Percentiles rank a stretch among this genome's conserved stretches.
Conservation (phyloP, 2,797 vertebrate species). For the Periparus ater region DNA sequence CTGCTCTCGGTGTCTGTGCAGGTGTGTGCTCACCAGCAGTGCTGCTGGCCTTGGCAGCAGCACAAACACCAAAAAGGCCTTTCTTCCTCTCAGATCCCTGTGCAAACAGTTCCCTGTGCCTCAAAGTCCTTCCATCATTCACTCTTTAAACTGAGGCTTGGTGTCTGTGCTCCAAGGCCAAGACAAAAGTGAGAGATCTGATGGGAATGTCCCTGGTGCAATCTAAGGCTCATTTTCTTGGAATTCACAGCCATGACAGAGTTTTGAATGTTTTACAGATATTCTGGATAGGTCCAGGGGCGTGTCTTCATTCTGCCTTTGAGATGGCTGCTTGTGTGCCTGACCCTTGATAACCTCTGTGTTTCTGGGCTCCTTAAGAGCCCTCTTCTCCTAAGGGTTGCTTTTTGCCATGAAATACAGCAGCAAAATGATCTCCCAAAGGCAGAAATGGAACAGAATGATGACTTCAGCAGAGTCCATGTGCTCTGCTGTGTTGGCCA, state of each 20-base stretch:
- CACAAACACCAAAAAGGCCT: neutral
- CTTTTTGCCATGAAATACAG: neutral
- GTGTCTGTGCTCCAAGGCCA: neutral
- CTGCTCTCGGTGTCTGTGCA: neutral
- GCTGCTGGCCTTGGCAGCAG: neutral
- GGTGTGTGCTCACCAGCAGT: neutral
- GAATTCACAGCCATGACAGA: neutral
- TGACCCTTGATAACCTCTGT: neutral
- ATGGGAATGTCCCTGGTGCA: neutral
- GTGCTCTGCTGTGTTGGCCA: neutral
- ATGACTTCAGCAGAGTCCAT: neutral
- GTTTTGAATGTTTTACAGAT: neutral
- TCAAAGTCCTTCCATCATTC: neutral
- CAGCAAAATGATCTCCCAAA: neutral
- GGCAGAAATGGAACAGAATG: neutral
- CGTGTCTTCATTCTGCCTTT: neutral
- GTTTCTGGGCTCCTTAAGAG: neutral
- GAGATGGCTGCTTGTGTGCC: neutral
- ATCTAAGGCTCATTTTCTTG: neutral
- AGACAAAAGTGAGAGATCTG: neutral
- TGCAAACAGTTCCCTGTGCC: rapidly evolving
- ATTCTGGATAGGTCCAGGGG: neutral
- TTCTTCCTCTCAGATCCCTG: neutral
- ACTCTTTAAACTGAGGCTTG: neutral
- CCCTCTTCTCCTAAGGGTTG: neutral